Evolutionary conservation across 2,888 invertebrate genomes (phyloP).

Genomic region (Heliconius aoede): DNA sequence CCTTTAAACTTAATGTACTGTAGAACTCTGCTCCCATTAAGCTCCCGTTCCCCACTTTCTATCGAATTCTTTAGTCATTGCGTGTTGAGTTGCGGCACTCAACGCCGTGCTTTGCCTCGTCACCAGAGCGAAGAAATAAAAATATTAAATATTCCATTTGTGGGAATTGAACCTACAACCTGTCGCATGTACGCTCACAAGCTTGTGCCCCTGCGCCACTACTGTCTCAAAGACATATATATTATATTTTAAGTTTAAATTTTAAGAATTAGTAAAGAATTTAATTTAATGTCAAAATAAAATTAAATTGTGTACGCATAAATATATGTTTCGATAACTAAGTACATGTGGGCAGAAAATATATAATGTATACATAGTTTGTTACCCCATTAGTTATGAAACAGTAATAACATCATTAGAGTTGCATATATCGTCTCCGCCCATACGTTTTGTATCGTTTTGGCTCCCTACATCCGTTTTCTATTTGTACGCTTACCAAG

Average conservation of each 20-base stretch:
- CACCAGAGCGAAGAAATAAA: neutral
- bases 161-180: neutral
- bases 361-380: slow-evolving; percentile 28
- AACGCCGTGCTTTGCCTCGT: too few species aligned
- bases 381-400: slow-evolving; percentile 46
- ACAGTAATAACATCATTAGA: slow-evolving; percentile 72
- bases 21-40: too few species aligned
- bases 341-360: neutral
- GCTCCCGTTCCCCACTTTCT: too few species aligned
- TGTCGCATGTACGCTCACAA: neutral
- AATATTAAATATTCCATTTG: neutral
- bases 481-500: slow-evolving; percentile 37
- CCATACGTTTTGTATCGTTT: slow-evolving; percentile 78
- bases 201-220: too few species aligned
- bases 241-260: too few species aligned
- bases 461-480: slow-evolving; percentile 62
- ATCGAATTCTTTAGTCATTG: too few species aligned
- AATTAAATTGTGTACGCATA: neutral
- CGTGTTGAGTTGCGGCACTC: too few species aligned
- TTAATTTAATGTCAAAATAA: too few species aligned
- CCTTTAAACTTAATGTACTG: too few species aligned
- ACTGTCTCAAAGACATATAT: too few species aligned
- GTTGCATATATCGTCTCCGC: slow-evolving; percentile 63
- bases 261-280: too few species aligned
- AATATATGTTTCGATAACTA: neutral